Percentiles rank a stretch among this genome's conserved stretches.
These are phyloP conservation scores for Crotalus viridis DNA, from an alignment of 2,113 vertebrate genomes.

Conservation along the genomic window DNA sequence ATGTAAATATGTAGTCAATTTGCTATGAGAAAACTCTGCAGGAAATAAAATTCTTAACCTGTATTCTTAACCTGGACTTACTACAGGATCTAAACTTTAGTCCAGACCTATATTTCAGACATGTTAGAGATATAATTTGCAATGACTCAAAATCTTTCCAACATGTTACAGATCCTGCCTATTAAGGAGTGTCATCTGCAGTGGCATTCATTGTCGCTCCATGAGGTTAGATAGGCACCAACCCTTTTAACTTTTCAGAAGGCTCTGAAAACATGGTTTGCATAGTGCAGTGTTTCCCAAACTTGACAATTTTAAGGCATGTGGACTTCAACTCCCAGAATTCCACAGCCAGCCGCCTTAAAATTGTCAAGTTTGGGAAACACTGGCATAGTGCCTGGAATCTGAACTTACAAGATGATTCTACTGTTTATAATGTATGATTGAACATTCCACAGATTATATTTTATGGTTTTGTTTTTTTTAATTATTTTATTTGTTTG, in stretches of 20 bases:
- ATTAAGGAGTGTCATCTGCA: background rate
- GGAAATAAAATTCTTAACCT: background rate
- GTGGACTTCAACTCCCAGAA: too few relatives aligned
- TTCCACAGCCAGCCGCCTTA: too few relatives aligned
- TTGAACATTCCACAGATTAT: background rate
- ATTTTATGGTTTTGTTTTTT: background rate
- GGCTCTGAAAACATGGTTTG: background rate
- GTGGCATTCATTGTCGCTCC: background rate
- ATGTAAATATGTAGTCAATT: background rate
- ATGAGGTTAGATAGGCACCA: background rate
- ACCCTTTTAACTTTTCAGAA: background rate
- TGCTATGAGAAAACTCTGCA: background rate
- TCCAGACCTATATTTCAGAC: background rate
- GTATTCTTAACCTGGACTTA: background rate
- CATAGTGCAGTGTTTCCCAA: background rate
- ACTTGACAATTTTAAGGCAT: too few relatives aligned
- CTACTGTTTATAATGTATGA: background rate
- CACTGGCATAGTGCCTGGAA: background rate
- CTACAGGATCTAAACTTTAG: background rate
- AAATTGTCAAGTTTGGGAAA: too few relatives aligned
- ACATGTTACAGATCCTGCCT: background rate
- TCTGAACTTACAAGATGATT: background rate
- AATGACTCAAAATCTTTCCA: background rate
- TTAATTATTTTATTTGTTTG: background rate
- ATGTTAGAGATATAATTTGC: background rate